These are phyloP conservation scores for Grantiella picta DNA, from an alignment of 2,113 vertebrate species.

Conservation along the genomic window DNA sequence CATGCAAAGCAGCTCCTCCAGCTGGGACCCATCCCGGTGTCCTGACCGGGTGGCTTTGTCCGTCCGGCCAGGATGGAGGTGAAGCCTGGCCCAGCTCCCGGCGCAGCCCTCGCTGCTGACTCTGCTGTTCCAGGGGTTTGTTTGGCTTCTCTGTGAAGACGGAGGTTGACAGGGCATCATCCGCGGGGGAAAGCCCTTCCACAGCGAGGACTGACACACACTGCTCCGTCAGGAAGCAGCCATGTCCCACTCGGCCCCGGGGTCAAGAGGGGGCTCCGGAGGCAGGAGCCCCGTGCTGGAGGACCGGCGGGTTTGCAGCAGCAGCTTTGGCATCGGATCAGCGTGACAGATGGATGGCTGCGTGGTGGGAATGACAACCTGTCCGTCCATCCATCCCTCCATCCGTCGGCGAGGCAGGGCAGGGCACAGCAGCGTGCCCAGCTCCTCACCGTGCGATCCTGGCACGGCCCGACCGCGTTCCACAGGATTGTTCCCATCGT, in stretches of 20 bases:
- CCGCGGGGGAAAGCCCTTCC: neutral
- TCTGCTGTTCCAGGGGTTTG: neutral
- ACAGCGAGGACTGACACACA: rapidly evolving
- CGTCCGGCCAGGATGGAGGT: rapidly evolving
- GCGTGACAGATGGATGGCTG: neutral
- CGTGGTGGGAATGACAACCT: rapidly evolving
- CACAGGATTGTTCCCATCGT: rapidly evolving
- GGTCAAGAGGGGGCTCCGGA: neutral
- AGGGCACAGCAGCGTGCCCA: neutral
- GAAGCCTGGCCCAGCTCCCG: neutral
- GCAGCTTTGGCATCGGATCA: neutral
- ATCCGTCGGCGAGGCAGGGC: neutral
- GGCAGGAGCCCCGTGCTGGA: neutral
- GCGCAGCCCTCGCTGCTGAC: neutral
- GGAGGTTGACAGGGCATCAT: neutral
- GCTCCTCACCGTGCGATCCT: rapidly evolving
- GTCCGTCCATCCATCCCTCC: neutral
- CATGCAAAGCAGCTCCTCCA: neutral
- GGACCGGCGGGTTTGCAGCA: neutral
- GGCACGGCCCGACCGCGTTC: neutral
- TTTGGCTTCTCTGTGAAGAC: neutral
- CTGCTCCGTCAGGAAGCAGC: neutral
- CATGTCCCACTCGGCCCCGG: neutral
- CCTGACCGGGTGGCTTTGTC: neutral
- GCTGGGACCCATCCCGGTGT: rapidly evolving